Evolutionary conservation across 2,797 vertebrate species (phyloP), one percentile per base, ranked within the genome.

Genomic region (Typhlichthys subterraneus): DNA sequence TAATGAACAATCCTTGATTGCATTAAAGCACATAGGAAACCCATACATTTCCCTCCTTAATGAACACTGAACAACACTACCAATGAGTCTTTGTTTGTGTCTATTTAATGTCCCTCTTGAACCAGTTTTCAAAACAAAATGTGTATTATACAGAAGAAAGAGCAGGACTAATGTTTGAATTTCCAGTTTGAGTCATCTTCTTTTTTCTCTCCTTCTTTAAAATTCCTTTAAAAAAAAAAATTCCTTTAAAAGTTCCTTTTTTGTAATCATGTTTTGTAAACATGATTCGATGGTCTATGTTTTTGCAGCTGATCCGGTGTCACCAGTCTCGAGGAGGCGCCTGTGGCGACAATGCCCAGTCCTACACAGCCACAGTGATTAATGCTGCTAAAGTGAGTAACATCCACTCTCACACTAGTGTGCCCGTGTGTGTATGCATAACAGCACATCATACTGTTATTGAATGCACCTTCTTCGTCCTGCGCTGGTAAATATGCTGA

Each of bases 271-370:
- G 2, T 51, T 51, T 51, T 13, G 2, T 48, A 1, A 49, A 29
- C 3, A 0, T n/a, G 1, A 29, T 12, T 13, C 19, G 8, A 17
- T 54, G 31, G 47, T 60, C 12, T 59, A 33, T 67, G 13, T 73
- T 72, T 62, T 60, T 81, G 53, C 88, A 99, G 98, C 83, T 99
- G 87, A 98, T 99, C 87, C 93, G 96, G 81, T 97, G 96, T 91
- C 97, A 99, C 90, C 98, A 99, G 91, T 99, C 98, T 69, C 96
- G 95, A 53, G 98, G 98, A 54, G 98, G 98, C 84, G 97, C 96
- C 72, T 99, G 98, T 70, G 96, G 97, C 78, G 98, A 99, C 90
- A 98, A 97, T 86, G 94, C 97, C 73, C 98, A 99, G 91, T 99
- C 98, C 54, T 99, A 99, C 48, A 97, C 98, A 46, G 98, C 98